Percentiles rank a stretch among this genome's conserved stretches.
These are phyloP conservation scores for Ctenoplectra terminalis DNA, from an alignment of 1,140 invertebrate genomes.

Conservation along the genomic window DNA sequence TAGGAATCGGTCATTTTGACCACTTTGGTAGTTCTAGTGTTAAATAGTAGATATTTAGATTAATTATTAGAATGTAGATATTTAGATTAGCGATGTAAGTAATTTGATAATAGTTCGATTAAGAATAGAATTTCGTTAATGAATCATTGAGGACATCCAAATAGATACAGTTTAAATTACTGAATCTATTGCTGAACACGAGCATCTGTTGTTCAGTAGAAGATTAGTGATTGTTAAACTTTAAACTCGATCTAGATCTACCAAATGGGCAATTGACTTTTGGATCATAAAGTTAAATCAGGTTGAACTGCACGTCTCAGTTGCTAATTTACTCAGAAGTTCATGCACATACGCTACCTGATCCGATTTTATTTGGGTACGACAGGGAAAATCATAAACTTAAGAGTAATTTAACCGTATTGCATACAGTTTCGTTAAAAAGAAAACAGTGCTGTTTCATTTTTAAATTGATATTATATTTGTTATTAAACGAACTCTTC, in stretches of 20 bases:
- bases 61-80: no score
- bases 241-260: slow-evolving; percentile 26
- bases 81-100: no score
- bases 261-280: slow-evolving; percentile 31
- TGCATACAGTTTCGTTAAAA: not conserved
- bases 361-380: not conserved
- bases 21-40: no score
- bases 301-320: slow-evolving; percentile 11
- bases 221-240: slow-evolving; percentile 36
- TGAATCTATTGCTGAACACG: not conserved
- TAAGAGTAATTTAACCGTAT: not conserved
- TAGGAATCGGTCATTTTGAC: no score
- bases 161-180: not conserved
- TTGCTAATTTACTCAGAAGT: slow-evolving; percentile 30
- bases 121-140: no score
- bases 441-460: no score
- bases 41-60: no score
- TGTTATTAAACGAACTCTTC: no score
- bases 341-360: not conserved
- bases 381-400: not conserved
- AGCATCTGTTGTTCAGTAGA: not conserved
- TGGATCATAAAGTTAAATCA: slow-evolving; percentile 29
- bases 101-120: not conserved
- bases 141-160: not conserved
- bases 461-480: no score